Evolutionary conservation across 2,888 invertebrate species (phyloP).

Genomic region (Caenorhabditis angaria): DNA sequence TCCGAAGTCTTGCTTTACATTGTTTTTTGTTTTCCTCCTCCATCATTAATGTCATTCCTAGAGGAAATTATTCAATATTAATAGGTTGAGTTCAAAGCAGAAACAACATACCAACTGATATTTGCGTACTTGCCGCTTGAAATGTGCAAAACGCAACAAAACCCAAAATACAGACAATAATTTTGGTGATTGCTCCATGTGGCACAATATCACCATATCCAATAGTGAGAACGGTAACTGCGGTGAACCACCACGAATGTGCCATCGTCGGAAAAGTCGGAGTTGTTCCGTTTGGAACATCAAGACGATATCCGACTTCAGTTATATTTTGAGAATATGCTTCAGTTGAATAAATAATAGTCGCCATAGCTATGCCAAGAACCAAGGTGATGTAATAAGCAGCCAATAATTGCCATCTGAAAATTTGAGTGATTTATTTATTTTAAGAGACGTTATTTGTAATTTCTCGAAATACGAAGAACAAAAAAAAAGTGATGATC

Average conservation of each 20-base stretch:
- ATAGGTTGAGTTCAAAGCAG: not conserved
- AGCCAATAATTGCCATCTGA: conserved; percentile 54
- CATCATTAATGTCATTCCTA: conserved; percentile 62
- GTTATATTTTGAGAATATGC: conserved; percentile 26
- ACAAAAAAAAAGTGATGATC: no score
- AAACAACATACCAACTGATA: conserved; percentile 57
- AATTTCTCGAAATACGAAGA: no score
- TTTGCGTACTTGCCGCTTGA: conserved; percentile 59
- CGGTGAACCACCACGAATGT: conserved; percentile 67
- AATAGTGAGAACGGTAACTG: conserved; percentile 60
- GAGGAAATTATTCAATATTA: not conserved
- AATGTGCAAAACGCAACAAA: conserved; percentile 61
- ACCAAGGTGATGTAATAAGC: conserved; percentile 63
- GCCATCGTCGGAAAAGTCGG: conserved; percentile 46
- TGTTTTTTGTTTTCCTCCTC: conserved; percentile 62
- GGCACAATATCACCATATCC: conserved; percentile 68
- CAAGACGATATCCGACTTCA: conserved; percentile 23
- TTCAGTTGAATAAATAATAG: conserved; percentile 55
- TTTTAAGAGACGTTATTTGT: no score
- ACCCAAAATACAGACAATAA: conserved; percentile 62
- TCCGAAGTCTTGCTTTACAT: conserved; percentile 52
- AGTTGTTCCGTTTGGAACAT: conserved; percentile 16
- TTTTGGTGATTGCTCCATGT: conserved; percentile 54
- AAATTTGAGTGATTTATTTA: no score
- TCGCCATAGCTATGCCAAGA: conserved; percentile 52